Base-by-base conservation (phyloP, 2,888 invertebrate genomes). In the Diarsia brunnea region DNA sequence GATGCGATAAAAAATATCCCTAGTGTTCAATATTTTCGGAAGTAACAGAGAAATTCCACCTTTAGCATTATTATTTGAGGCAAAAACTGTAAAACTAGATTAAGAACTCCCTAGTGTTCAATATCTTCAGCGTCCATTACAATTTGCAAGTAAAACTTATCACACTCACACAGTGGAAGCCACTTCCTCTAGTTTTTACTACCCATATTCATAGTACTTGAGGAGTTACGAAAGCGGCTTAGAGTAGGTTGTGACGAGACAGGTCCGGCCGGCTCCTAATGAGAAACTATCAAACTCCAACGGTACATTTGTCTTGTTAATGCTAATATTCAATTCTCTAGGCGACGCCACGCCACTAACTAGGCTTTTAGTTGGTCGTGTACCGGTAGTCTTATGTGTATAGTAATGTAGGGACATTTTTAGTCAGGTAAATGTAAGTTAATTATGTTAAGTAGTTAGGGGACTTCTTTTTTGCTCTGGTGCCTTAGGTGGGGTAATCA, bases 251-350 rank as follows among this genome's bases (percentile, higher is more conserved):
- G 86, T 90, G 89, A 86, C 84, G 80, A 84, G 81, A 84, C 84
- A 79, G 79, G 87, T 80, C 86, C 84, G 89, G 85, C 84, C 87
- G 87, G 85, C 90, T 90, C 85, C 91, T 95, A 95, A 95, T 94
- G 93, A 94, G 94, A 93, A 94, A 95, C 95, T 95, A 95, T 95
- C 93, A 94, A 95, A 95, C 93, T 95, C 89, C 85, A 90, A 91
- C 92, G 91, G 91, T 91, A 92, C 93, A 95, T 95, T 95, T 94
- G 94, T 94, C 94, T 95, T 92, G 92, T 93, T 93, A 93, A 94
- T 94, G 91, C 91, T 93, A 93, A 95, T 95, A 95, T 95, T 94
- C 94, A 93, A 95, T 94, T 93, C 92, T 90, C 92, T 81, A 79
- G 89, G 85, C 87, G 89, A 86, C 81, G 79, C 67, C 87, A 81